phyloP scores from a whole-genome alignment of 2,888 invertebrate species.

The Steinernema hermaphroditum region DNA sequence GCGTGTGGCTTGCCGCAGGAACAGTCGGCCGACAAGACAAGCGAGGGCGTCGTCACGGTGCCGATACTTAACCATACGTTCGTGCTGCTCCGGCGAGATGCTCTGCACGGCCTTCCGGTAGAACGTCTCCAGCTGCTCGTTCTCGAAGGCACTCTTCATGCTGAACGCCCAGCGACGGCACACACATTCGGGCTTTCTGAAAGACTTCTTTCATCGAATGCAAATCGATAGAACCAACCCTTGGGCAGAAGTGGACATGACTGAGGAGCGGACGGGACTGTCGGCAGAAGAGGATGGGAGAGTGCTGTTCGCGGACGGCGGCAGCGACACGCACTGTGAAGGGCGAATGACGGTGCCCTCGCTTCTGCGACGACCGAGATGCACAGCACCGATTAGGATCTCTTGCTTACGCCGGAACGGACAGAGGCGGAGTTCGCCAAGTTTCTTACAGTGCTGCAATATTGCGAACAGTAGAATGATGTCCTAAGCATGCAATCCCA shows the following conservation, averaged over 20 bases:
- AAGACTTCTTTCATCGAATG: conserved; percentile 25
- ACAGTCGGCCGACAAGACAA: conserved; percentile 59
- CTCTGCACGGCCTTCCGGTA: conserved; percentile 63
- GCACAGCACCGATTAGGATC: conserved; percentile 20
- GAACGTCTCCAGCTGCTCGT: conserved; percentile 57
- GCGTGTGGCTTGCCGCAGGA: conserved; percentile 58
- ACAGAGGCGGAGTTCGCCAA: conserved; percentile 4
- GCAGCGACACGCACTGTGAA: conserved; percentile 2
- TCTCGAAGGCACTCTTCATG: conserved; percentile 54
- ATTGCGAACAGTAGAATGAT: too few species aligned
- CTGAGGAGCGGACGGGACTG: neutral
- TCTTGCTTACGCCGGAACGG: conserved; percentile 16
- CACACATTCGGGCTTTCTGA: conserved; percentile 43
- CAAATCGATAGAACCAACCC: conserved; percentile 24
- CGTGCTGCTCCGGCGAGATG: conserved; percentile 61
- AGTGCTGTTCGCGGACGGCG: neutral
- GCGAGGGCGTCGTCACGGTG: conserved; percentile 63
- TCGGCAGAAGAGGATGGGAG: conserved; percentile 4
- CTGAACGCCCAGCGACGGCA: conserved; percentile 64
- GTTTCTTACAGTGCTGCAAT: neutral
- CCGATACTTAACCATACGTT: conserved; percentile 54
- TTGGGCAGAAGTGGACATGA: conserved; percentile 29
- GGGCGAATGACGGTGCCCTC: conserved; percentile 14
- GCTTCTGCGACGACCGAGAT: conserved; percentile 29
- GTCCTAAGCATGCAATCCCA: too few species aligned